Evolutionary conservation across 2,888 invertebrate species (phyloP).

Genomic region (Amblyteles armatorius): DNA sequence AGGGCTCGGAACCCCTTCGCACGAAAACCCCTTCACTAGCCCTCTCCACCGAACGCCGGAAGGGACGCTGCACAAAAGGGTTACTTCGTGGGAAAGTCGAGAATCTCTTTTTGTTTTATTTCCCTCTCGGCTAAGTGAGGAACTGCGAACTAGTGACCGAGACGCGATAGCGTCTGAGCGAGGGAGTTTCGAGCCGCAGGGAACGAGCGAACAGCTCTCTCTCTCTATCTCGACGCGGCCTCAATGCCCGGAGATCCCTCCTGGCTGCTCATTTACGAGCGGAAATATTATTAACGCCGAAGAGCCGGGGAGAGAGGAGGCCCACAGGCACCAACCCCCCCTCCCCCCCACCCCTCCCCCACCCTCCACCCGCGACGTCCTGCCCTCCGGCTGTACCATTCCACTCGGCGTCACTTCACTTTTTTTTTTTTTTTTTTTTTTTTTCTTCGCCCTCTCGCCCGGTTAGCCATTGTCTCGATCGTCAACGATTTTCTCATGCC

Average conservation of each 20-base stretch:
- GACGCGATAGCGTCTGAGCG: conserved; percentile 31
- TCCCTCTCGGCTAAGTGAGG: conserved; percentile 8
- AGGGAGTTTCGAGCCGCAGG: conserved; percentile 5
- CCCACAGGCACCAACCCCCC: neutral
- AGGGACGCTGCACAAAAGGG: conserved; percentile 19
- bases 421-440: conserved; percentile 58
- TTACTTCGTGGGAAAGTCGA: conserved; percentile 62
- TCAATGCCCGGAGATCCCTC: conserved; percentile 48
- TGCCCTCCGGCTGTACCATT: conserved; percentile 54
- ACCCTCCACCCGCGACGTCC: conserved; percentile 51
- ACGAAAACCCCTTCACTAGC: no score
- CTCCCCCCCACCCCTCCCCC: conserved; percentile 8
- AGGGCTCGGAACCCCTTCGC: no score
- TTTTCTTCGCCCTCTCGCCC: conserved; percentile 33
- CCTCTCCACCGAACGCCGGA: conserved; percentile 19
- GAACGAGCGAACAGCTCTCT: conserved; percentile 26
- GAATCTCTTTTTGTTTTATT: neutral
- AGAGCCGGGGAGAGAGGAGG: conserved; percentile 46
- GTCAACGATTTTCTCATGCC: conserved; percentile 80
- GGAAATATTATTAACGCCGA: conserved; percentile 82
- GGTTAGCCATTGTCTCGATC: conserved; percentile 81
- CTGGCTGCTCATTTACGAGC: conserved; percentile 77
- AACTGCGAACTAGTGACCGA: conserved; percentile 58
- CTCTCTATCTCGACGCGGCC: neutral
- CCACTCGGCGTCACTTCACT: conserved; percentile 53